Evolutionary conservation across 1,140 invertebrate genomes (phyloP).

Genomic region (Teleogryllus occipitalis): DNA sequence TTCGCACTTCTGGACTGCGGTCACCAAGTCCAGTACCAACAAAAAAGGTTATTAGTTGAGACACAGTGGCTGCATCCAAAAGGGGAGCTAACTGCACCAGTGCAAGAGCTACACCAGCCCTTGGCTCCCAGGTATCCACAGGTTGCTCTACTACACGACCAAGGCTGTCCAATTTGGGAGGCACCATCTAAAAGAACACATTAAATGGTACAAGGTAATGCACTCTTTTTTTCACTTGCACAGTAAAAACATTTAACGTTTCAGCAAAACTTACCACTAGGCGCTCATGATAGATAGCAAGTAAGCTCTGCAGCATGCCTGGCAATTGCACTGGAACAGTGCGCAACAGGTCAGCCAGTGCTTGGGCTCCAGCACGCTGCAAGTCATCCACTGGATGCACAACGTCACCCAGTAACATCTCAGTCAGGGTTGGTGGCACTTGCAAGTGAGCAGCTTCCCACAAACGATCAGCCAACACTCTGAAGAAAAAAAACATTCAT

Average conservation of each 20-base stretch:
- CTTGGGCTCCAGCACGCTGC: slow-evolving; percentile 66
- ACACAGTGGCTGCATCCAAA: slow-evolving; percentile 57
- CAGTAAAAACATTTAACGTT: slow-evolving; percentile 9
- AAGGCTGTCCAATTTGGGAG: slow-evolving; percentile 82
- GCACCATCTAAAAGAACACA: slow-evolving; percentile 55
- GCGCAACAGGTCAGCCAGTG: slow-evolving; percentile 59
- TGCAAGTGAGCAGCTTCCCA: slow-evolving; percentile 54
- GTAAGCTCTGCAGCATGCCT: slow-evolving; percentile 51
- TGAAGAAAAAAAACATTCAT: slow-evolving; percentile 26
- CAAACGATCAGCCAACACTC: slow-evolving; percentile 54
- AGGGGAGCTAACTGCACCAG: slow-evolving; percentile 64
- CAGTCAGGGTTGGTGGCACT: slow-evolving; percentile 47
- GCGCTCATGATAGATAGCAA: slow-evolving; percentile 70
- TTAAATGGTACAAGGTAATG: neutral
- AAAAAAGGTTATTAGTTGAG: slow-evolving; percentile 69
- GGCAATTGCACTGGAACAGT: slow-evolving; percentile 45
- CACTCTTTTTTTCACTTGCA: neutral
- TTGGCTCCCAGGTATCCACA: slow-evolving; percentile 78
- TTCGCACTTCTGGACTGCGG: slow-evolving; percentile 69
- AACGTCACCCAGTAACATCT: slow-evolving; percentile 63
- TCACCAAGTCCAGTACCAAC: slow-evolving; percentile 82
- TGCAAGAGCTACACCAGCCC: slow-evolving; percentile 79
- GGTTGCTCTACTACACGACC: slow-evolving; percentile 78
- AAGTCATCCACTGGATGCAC: slow-evolving; percentile 70
- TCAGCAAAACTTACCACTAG: slow-evolving; percentile 42